Evolutionary conservation across 1,140 invertebrate genomes (phyloP).

Genomic region (Gerris buenoi): DNA sequence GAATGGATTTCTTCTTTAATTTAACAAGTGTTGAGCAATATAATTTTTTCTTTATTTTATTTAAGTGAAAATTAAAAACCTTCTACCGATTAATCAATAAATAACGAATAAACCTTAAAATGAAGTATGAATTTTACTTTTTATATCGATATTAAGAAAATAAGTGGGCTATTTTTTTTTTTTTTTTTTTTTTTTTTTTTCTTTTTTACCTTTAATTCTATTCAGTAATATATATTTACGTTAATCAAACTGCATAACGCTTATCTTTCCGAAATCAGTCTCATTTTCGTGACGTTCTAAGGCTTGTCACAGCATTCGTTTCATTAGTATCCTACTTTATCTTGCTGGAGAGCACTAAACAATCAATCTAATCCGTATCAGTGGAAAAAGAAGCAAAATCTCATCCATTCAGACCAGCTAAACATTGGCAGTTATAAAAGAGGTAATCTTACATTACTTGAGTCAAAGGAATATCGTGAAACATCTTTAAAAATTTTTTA

Average conservation of each 20-base stretch:
- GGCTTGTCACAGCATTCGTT: slow-evolving; percentile 16
- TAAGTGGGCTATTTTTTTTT: background rate
- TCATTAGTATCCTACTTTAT: background rate
- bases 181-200: background rate
- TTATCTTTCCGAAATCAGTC: slow-evolving; percentile 15
- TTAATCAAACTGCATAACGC: background rate
- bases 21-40: background rate
- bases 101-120: background rate
- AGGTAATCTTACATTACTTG: background rate
- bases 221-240: background rate
- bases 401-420: background rate
- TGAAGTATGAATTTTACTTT: background rate
- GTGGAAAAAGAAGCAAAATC: background rate
- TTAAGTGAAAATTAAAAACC: background rate
- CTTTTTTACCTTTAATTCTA: background rate
- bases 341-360: no score
- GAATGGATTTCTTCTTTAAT: background rate
- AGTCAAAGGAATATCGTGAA: background rate
- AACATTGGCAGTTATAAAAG: slow-evolving; percentile 11
- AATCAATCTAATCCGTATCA: no score
- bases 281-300: slow-evolving; percentile 10
- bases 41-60: background rate
- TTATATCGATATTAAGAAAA: background rate
- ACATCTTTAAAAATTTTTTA: background rate
- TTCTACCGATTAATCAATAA: background rate